Evolutionary conservation across 1,140 invertebrate genomes (phyloP).

Genomic region (Dufourea novaeangliae): DNA sequence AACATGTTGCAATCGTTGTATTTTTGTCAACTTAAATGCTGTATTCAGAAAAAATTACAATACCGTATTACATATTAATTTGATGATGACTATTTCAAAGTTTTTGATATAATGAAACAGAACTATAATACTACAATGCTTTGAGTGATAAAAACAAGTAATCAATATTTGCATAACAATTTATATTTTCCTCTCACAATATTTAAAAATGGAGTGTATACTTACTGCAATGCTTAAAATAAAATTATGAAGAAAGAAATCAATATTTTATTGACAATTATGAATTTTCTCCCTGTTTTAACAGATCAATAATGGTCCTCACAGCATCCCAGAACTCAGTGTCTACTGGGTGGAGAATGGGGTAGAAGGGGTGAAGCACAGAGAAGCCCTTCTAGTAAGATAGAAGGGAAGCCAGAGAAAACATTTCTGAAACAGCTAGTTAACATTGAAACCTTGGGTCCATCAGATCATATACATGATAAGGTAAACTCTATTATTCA

Average conservation of each 20-base stretch:
- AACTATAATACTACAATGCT: background rate
- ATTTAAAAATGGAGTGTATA: background rate
- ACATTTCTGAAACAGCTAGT: slow-evolving; percentile 70
- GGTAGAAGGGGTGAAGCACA: slow-evolving; percentile 61
- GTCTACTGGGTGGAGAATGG: slow-evolving; percentile 49
- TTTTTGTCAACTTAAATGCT: background rate
- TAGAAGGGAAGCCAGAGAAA: slow-evolving; percentile 76
- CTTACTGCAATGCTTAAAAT: background rate
- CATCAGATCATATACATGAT: slow-evolving; percentile 55
- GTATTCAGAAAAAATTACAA: background rate
- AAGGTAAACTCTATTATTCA: slow-evolving; percentile 50
- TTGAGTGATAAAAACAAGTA: background rate
- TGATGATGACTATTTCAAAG: background rate
- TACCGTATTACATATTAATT: too few relatives aligned
- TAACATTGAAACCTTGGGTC: slow-evolving; percentile 67
- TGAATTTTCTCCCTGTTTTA: slow-evolving; percentile 46
- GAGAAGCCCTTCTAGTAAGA: slow-evolving; percentile 65
- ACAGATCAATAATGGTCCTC: slow-evolving; percentile 80
- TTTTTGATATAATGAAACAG: background rate
- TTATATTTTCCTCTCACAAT: background rate
- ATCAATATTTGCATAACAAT: background rate
- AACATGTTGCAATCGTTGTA: background rate
- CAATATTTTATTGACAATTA: slow-evolving; percentile 34
- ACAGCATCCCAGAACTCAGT: slow-evolving; percentile 72
- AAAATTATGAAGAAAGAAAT: background rate